phyloP scores from a whole-genome alignment of 2,113 vertebrate species.

The Hemibagrus wyckioides region DNA sequence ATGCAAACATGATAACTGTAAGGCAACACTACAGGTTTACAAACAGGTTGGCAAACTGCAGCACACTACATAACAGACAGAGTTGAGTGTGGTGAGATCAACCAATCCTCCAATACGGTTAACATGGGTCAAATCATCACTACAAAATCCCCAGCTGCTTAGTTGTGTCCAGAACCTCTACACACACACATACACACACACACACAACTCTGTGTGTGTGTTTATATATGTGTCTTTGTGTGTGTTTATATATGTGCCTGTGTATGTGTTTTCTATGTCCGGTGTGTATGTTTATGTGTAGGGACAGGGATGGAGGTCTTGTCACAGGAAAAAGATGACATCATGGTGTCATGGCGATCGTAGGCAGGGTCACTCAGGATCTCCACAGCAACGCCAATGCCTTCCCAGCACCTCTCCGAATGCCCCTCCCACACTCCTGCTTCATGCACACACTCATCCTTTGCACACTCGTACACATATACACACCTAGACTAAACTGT shows the following conservation, averaged over 20 bases:
- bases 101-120: neutral
- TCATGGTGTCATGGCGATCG: slow-evolving; percentile 33
- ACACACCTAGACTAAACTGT: neutral
- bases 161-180: neutral
- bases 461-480: neutral
- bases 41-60: neutral
- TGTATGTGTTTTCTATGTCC: neutral
- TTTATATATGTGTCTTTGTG: neutral
- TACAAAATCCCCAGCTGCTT: neutral
- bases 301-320: slow-evolving; percentile 15
- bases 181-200: neutral
- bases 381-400: slow-evolving; percentile 30
- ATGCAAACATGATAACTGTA: neutral
- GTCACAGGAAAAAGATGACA: slow-evolving; percentile 28
- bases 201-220: neutral
- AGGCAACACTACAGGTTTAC: neutral
- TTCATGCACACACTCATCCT: neutral
- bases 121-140: too few species aligned
- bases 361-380: slow-evolving; percentile 18
- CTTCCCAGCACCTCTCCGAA: slow-evolving; percentile 31
- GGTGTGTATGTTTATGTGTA: neutral
- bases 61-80: neutral
- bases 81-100: neutral
- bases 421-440: slow-evolving; percentile 25
- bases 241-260: neutral